Base-by-base conservation (phyloP, 2,888 invertebrate genomes). In the Mechanitis messenoides region DNA sequence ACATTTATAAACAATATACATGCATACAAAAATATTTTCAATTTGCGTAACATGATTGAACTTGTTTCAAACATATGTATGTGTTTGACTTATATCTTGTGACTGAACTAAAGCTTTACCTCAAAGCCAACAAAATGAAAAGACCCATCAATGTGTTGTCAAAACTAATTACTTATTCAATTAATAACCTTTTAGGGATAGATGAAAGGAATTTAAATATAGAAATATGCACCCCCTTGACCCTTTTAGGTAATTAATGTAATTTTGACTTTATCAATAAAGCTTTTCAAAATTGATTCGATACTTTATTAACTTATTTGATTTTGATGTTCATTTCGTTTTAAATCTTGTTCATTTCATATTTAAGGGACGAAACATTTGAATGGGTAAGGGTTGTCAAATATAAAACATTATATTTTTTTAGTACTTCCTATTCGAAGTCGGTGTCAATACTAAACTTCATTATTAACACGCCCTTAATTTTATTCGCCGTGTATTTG, bases 201-300 rank as follows among this genome's bases (percentile, higher is more conserved):
- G 60, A 66, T 64, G 66, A 68, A 68, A 68, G 63, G 61, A 60
- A 66, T 63, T 62, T 42, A 63, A 64, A 66, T 61, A 55, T 56
- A 64, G 58, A 63, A 63, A 57, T 67, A 62, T 65, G 60, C 56
- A 64, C 66, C 64, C 20, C 66, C 59, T 59, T 66, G 66, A 60
- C 66, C 68, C 66, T 66, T 67, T 61, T 58, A 31, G 12, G 56
- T 61, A 66, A 67, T 67, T 67, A 62, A 59, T 64, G 56, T 55
- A 55, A 50, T 50, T 50, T 50, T 31, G 50, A 50, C 50, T 50
- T 50, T 50, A 50, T 31, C 50, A 50, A 50, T 50, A 50, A 31
- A n/a, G 31, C 28, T 7, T 31, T 1, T 31, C 31, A 31, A 50
- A 50, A 50, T 50, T 50, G 50, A 50, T 50, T 50, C 31, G 50